Evolutionary conservation across 1,140 invertebrate species (phyloP), one percentile per base, ranked within the genome.

Genomic region (Elymnias hypermnestra): DNA sequence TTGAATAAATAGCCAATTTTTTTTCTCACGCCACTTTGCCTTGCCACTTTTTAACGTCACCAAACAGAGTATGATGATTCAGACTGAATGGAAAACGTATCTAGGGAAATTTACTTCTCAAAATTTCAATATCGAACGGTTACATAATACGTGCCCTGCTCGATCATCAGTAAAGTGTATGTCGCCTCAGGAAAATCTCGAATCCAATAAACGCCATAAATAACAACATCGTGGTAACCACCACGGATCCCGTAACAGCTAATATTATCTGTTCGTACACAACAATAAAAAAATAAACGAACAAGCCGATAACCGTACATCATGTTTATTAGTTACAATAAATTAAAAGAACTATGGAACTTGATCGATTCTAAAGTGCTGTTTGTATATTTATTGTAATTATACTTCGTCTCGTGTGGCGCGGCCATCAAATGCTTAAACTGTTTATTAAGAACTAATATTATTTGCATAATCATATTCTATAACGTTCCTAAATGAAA

Each of bases 381-480:
- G 58, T 77, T n/a, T 63, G 61, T 82, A 76, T 76, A 78, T 83
- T 83, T 79, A 83, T 79, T 83, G 66, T 81, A 83, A 83, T 77
- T 75, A 82, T 52, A 29, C n/a, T 47, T 33, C 39, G 35, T 50
- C 51, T 40, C 70, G 62, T 65, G 66, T 67, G 71, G 63, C 59
- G 58, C 55, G 61, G 47, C 63, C 67, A 74, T 76, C 70, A 73
- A 69, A 74, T 73, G 53, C 60, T 69, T 70, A 72, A 79, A 78
- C 72, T 72, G 69, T 78, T 77, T 83, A 76, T 74, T 79, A 81
- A 67, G 64, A 77, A 79, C 68, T 71, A 71, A 78, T 81, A 64
- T 70, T 81, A 83, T 83, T 83, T 83, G 74, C 72, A 83, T 83
- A 83, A 83, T 79, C 63, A 59, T 67, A 63, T 78, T 71, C 66